phyloP scores from a whole-genome alignment of 1,140 invertebrate species.

The Tetragonula clypearis region DNA sequence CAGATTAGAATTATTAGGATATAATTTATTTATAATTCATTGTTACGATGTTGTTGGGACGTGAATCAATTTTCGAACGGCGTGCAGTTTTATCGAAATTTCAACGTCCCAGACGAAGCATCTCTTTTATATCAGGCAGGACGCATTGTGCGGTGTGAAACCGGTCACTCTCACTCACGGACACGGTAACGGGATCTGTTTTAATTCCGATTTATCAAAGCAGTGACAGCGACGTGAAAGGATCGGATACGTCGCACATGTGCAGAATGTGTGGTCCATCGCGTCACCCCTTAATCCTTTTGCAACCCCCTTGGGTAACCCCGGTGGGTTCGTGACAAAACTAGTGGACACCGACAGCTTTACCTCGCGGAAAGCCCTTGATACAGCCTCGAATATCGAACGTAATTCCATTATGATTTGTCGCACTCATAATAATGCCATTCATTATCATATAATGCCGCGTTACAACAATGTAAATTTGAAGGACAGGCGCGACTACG shows the following conservation, averaged over 20 bases:
- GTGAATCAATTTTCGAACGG: neutral
- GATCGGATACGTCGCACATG: conserved; percentile 52
- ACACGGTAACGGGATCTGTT: conserved; percentile 28
- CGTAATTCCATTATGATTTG: conserved; percentile 34
- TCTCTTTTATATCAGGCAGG: conserved; percentile 1
- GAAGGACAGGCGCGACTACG: neutral
- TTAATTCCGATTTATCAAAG: conserved; percentile 68
- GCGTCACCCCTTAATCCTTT: conserved; percentile 64
- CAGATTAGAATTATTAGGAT: neutral
- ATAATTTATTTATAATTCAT: neutral
- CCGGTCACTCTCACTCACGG: neutral
- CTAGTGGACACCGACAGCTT: conserved; percentile 41
- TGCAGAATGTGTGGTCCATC: conserved; percentile 54
- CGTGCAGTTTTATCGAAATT: conserved; percentile 30
- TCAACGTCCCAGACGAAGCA: neutral
- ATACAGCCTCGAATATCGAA: conserved; percentile 27
- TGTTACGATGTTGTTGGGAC: no score
- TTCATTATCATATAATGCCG: neutral
- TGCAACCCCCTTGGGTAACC: conserved; percentile 49
- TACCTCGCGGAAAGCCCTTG: conserved; percentile 41
- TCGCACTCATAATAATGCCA: neutral
- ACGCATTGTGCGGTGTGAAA: neutral
- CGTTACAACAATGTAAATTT: neutral
- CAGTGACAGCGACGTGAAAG: conserved; percentile 58
- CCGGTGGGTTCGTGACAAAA: conserved; percentile 50